A percentile compares a stretch with the other conserved stretches of the same genome.
Conservation (phyloP, 64 coral and sea anemone genomes). For the Actinia equina region DNA sequence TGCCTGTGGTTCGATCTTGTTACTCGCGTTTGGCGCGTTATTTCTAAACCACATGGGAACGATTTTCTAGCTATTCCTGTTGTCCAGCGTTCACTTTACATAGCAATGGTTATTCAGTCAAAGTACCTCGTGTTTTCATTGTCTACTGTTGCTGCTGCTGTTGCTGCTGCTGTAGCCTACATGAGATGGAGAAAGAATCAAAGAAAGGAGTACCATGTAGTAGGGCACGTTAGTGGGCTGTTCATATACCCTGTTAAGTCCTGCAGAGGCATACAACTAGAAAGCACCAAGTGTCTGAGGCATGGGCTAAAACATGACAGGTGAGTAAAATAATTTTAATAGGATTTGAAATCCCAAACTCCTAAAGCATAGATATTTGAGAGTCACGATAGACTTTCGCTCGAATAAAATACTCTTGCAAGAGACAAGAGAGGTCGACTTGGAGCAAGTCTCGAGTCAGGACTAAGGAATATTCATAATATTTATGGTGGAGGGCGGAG, state of each 20-base stretch:
- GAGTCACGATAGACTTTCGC: too few species aligned
- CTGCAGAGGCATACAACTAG: slow-evolving; percentile 40
- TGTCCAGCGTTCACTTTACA: neutral
- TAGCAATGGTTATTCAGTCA: neutral
- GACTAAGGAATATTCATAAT: too few species aligned
- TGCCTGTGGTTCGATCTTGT: neutral
- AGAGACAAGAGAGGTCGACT: too few species aligned
- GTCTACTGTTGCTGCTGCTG: neutral
- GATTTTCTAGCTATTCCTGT: neutral
- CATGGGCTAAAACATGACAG: slow-evolving; percentile 45
- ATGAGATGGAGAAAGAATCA: slow-evolving; percentile 5
- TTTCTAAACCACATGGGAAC: too few species aligned
- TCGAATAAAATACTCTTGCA: too few species aligned
- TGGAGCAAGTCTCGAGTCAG: too few species aligned
- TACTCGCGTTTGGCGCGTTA: neutral
- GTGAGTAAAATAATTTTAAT: neutral
- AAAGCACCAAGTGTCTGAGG: slow-evolving; percentile 22
- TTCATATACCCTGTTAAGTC: slow-evolving; percentile 56
- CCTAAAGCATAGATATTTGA: too few species aligned
- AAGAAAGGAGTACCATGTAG: neutral
- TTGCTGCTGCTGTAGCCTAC: neutral
- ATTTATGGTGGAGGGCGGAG: too few species aligned
- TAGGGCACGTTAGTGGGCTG: slow-evolving; percentile 5
- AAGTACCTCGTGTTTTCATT: neutral
- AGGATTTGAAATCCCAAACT: too few species aligned